A percentile compares a stretch with the other conserved stretches of the same genome.
phyloP scores from a whole-genome alignment of 2,797 vertebrate species.

The Apogon hyalosoma region DNA sequence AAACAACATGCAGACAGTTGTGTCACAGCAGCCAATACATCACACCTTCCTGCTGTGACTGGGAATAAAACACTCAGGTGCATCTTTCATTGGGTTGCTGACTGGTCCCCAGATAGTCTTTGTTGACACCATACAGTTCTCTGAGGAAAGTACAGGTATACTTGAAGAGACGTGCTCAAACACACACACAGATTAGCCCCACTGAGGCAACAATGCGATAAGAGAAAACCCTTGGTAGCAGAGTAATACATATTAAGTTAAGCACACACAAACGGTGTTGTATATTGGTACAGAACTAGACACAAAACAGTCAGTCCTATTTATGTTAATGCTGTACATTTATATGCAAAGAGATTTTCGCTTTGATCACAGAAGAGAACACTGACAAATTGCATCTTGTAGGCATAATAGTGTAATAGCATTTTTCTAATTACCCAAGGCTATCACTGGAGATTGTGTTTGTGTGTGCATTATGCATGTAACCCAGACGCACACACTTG shows the following conservation, averaged over 20 bases:
- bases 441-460: conserved; percentile 49
- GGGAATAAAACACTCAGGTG: conserved; percentile 35
- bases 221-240: conserved; percentile 9
- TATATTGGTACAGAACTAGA: conserved; percentile 9
- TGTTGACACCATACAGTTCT: conserved; percentile 52
- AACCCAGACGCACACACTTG: conserved; percentile 2
- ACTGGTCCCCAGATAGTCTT: conserved; percentile 45
- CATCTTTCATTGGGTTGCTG: conserved; percentile 40
- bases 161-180: conserved; percentile 28
- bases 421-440: conserved; percentile 69
- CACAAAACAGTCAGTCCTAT: conserved; percentile 37
- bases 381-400: conserved; percentile 63
- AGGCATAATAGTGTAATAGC: conserved; percentile 43
- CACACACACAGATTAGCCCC: conserved; percentile 36
- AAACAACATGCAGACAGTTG: conserved; percentile 11
- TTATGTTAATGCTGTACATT: conserved; percentile 54
- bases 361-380: conserved; percentile 61
- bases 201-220: conserved; percentile 39
- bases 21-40: conserved; percentile 45
- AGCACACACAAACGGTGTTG: conserved; percentile 14
- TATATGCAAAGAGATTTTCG: conserved; percentile 63
- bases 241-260: conserved; percentile 19
- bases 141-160: conserved; percentile 29
- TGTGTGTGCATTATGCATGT: no score
- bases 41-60: conserved; percentile 22